Evolutionary conservation across 2,797 vertebrate species (phyloP).

Genomic region (Tolypeutes matacus): DNA sequence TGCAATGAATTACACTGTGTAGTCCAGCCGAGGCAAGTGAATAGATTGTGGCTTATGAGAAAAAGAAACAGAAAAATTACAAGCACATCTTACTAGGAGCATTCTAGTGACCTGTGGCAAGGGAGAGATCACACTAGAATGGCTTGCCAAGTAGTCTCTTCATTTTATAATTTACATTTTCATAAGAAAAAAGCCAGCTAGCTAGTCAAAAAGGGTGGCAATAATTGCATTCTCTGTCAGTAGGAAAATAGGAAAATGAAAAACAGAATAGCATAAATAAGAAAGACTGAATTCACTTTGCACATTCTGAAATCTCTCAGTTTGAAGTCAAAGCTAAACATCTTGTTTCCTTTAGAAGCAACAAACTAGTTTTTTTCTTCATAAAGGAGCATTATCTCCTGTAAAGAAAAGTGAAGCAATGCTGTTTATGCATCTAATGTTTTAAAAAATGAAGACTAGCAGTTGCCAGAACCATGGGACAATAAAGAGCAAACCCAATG

Average conservation of each 20-base stretch:
- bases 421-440: constrained; percentile 50
- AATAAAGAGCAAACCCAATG: constrained; percentile 59
- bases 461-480: constrained; percentile 5
- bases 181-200: constrained; percentile 40
- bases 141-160: constrained; percentile 37
- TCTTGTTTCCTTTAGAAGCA: constrained; percentile 61
- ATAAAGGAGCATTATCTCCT: constrained; percentile 50
- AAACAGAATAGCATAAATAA: constrained; percentile 30
- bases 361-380: background rate
- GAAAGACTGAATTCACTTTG: constrained; percentile 48
- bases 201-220: background rate
- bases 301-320: constrained; percentile 18
- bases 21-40: background rate
- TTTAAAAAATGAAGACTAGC: constrained; percentile 36
- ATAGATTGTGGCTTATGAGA: constrained; percentile 19
- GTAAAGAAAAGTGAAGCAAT: constrained; percentile 56
- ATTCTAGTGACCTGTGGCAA: background rate
- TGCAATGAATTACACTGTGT: constrained; percentile 11
- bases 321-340: constrained; percentile 63
- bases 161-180: constrained; percentile 33
- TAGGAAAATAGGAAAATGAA: constrained; percentile 50
- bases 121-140: background rate
- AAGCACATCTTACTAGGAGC: background rate
- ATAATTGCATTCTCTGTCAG: constrained; percentile 22
- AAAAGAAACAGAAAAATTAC: constrained; percentile 31